Evolutionary conservation across 2,888 invertebrate species (phyloP), one percentile per base, ranked within the genome.

Genomic region (Drymonia ruficornis): DNA sequence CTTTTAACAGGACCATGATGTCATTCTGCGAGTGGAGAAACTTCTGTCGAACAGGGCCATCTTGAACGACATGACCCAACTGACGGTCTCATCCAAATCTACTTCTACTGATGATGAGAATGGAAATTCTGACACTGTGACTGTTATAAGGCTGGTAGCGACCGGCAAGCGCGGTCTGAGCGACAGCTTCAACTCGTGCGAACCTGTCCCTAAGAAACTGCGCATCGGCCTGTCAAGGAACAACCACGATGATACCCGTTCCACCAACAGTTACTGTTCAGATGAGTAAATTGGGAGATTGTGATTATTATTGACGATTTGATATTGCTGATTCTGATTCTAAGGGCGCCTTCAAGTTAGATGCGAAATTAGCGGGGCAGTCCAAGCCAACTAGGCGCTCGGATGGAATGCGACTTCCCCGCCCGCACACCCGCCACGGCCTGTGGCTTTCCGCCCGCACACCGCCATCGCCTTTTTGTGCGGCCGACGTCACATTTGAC

Each of bases 171-270:
- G 91, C 8, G 75, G 74, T 0, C 62, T 86, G 1, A 89, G 87
- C 29, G 76, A 83, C 61, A 84, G 78, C 52, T 84, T 49, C 61
- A 86, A 65, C 55, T 84, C 88, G 0, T 76, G 78, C 55, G 89
- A 91, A 67, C 92, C 92, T 0, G 63, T 80, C 11, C 80, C 89
- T 1, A 92, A 92, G 67, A 90, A 83, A 64, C 48, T 85, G 11
- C 74, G 83, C 49, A 55, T 82, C 1, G 82, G 64, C 5, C 28
- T 65, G n/a, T 67, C 64, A 23, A 47, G 58, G 13, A 72, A 75
- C 12, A 78, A 75, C 54, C 63, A 67, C 38, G 78, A 84, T 50
- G 83, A 87, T 52, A 85, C 87, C 0, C 81, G 65, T 56, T 88
- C 88, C 0, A 83, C 85, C 1, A 85, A 76, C 42, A 89, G 88